Evolutionary conservation across 2,888 invertebrate genomes (phyloP).

Genomic region (Tanytarsus gracilentus): DNA sequence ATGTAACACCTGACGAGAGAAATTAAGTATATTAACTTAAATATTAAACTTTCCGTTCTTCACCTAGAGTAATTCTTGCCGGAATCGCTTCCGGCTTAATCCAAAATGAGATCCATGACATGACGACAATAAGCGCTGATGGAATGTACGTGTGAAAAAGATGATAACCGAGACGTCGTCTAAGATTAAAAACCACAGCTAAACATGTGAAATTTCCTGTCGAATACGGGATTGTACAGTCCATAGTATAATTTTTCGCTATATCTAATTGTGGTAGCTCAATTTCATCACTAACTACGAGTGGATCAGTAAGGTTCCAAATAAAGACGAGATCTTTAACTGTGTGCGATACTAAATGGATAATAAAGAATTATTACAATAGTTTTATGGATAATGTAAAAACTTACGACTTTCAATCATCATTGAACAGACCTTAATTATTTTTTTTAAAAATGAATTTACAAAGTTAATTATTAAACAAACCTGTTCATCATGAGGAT

Average conservation of each 20-base stretch:
- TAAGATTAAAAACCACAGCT: constrained; percentile 78
- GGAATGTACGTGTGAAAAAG: constrained; percentile 88
- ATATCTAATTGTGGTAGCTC: constrained; percentile 72
- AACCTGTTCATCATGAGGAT: constrained; percentile 88
- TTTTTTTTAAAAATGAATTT: no score
- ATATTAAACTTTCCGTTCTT: no score
- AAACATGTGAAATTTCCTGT: constrained; percentile 81
- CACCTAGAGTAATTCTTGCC: constrained; percentile 78
- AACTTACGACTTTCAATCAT: constrained; percentile 89
- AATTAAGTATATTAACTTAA: not conserved
- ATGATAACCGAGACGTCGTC: constrained; percentile 77
- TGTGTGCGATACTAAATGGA: constrained; percentile 74
- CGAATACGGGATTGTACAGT: constrained; percentile 53
- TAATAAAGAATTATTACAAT: not conserved
- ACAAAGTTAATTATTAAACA: no score
- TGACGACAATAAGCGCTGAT: constrained; percentile 82
- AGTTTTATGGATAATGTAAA: constrained; percentile 24
- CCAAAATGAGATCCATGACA: constrained; percentile 97
- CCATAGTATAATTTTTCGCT: constrained; percentile 71
- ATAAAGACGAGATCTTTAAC: constrained; percentile 89
- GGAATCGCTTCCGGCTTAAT: constrained; percentile 89
- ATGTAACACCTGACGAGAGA: constrained; percentile 28
- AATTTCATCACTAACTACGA: constrained; percentile 82
- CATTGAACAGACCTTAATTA: no score
- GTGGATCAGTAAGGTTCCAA: constrained; percentile 83